These are phyloP conservation scores for Phataginus tricuspis DNA, from an alignment of 2,797 vertebrate genomes.

Conservation along the genomic window DNA sequence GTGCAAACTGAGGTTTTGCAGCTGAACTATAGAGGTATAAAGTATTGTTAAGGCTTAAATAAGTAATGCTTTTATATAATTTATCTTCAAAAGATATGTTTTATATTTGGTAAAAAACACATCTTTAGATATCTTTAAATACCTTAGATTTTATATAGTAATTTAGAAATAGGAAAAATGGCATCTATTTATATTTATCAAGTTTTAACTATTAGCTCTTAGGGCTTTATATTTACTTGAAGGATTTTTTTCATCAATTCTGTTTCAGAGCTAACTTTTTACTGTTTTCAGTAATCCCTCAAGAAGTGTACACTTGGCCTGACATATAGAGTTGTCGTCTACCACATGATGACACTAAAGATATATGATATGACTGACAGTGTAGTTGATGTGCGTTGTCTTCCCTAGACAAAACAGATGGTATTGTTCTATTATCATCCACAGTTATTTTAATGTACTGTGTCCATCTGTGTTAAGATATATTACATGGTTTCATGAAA, in stretches of 20 bases:
- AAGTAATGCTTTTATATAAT: constrained; percentile 83
- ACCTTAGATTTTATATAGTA: constrained; percentile 77
- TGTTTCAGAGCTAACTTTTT: constrained; percentile 90
- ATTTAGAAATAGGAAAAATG: constrained; percentile 76
- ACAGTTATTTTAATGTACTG: constrained; percentile 93
- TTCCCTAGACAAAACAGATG: constrained; percentile 97
- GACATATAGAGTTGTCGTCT: constrained; percentile 97
- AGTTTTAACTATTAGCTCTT: constrained; percentile 76
- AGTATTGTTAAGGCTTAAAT: constrained; percentile 85
- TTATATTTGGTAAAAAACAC: constrained; percentile 82
- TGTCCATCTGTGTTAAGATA: constrained; percentile 99
- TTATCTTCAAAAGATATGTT: constrained; percentile 82
- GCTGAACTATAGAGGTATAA: constrained; percentile 93
- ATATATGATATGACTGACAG: constrained; percentile 98
- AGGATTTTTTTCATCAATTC: constrained; percentile 83
- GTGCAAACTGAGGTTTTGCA: constrained; percentile 92
- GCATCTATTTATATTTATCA: constrained; percentile 84
- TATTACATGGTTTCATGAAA: constrained; percentile 99
- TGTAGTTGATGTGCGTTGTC: constrained; percentile 93
- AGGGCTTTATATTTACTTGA: constrained; percentile 81
- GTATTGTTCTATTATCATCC: constrained; percentile 99
- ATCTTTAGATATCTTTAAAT: constrained; percentile 83
- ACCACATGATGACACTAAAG: constrained; percentile 98
- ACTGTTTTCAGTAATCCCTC: constrained; percentile 92
- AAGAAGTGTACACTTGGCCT: constrained; percentile 95